A percentile compares a stretch with the other conserved stretches of the same genome.
Evolutionary conservation across 1,140 invertebrate genomes (phyloP).

Genomic region (Tyrophagus putrescentiae): DNA sequence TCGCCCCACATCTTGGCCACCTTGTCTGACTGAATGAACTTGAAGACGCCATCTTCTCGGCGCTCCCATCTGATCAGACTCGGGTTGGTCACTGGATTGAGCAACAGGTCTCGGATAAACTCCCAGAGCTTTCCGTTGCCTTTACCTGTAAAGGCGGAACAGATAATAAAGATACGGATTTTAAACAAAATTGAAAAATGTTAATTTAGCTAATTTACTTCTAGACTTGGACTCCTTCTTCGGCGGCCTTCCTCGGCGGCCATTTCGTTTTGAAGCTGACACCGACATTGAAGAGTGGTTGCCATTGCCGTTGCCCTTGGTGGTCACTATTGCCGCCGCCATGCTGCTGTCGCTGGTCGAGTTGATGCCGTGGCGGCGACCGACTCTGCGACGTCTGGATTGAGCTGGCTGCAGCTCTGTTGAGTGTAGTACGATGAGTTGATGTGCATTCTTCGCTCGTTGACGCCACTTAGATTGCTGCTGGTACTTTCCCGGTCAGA

Average conservation of each 20-base stretch:
- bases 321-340: background rate
- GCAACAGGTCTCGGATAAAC: conserved; percentile 61
- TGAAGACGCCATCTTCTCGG: conserved; percentile 63
- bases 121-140: conserved; percentile 56
- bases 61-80: conserved; percentile 73
- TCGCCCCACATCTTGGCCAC: conserved; percentile 75
- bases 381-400: background rate
- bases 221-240: conserved; percentile 24
- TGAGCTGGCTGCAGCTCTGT: background rate
- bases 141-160: conserved; percentile 37
- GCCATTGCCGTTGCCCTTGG: background rate
- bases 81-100: conserved; percentile 57
- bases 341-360: background rate
- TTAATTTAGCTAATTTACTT: conserved; percentile 20
- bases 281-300: background rate
- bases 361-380: background rate
- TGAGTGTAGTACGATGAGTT: conserved; percentile 6
- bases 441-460: conserved; percentile 19
- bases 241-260: conserved; percentile 27
- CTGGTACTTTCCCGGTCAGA: conserved; percentile 27
- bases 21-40: conserved; percentile 74
- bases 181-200: background rate
- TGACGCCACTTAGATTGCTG: conserved; percentile 24
- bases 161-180: conserved; percentile 11
- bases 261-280: conserved; percentile 19